These are phyloP conservation scores for Drosophila grimshawi DNA, from an alignment of 1,140 invertebrate genomes.

Conservation along the genomic window DNA sequence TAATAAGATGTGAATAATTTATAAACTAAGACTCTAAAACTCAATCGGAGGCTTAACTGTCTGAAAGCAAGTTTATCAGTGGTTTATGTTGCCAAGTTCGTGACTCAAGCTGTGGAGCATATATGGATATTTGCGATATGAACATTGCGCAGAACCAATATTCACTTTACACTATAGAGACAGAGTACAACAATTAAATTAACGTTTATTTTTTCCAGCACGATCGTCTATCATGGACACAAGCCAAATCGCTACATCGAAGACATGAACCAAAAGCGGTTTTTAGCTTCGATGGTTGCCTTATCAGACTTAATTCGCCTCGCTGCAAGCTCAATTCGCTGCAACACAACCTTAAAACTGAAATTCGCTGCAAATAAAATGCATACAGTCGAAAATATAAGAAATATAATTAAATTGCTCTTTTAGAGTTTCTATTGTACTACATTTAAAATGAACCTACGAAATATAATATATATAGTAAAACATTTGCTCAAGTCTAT, in stretches of 20 bases:
- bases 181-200: too few species aligned
- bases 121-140: background rate
- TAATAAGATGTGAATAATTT: background rate
- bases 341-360: conserved; percentile 1
- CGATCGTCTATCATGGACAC: background rate
- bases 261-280: conserved; percentile 14
- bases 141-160: background rate
- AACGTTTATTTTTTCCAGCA: background rate
- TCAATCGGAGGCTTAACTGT: too few species aligned
- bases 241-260: conserved; percentile 14
- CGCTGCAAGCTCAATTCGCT: conserved; percentile 10
- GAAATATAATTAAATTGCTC: background rate
- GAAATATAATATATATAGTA: too few species aligned
- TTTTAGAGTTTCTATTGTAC: too few species aligned
- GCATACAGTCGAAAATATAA: background rate
- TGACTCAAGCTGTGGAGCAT: background rate
- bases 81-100: too few species aligned
- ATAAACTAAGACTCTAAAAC: background rate
- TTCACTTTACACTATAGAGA: background rate
- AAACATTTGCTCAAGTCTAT: too few species aligned
- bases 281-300: conserved; percentile 20
- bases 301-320: conserved; percentile 11
- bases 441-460: too few species aligned
- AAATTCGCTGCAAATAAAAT: conserved; percentile 3
- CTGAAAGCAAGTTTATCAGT: background rate